Conservation (phyloP, 2,888 invertebrate species). For the Pheosia gnoma region DNA sequence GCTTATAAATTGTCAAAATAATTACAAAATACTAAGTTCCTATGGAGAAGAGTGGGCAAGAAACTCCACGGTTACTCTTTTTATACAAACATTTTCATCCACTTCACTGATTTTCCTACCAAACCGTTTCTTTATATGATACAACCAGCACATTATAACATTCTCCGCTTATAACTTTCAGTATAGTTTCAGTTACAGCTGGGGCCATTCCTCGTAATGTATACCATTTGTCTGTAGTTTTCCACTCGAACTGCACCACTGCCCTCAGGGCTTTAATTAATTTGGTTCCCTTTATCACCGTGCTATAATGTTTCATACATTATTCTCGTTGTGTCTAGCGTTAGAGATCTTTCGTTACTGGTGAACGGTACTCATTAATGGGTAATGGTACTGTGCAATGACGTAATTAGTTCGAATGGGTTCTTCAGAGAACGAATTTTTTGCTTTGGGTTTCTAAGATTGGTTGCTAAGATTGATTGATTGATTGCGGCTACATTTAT, state of each 20-base stretch:
- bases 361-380: constrained; percentile 4
- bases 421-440: not conserved
- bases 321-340: constrained; percentile 16
- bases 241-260: constrained; percentile 39
- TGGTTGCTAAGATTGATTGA: not conserved
- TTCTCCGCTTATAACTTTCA: constrained; percentile 9
- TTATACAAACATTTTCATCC: not conserved
- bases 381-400: constrained; percentile 5
- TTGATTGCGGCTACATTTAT: too few relatives aligned
- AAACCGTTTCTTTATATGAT: not conserved
- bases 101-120: not conserved
- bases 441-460: not conserved
- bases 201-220: constrained; percentile 38
- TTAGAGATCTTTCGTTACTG: not conserved
- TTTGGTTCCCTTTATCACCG: constrained; percentile 39
- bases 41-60: too few relatives aligned
- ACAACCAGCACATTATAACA: not conserved
- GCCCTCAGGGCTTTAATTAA: constrained; percentile 44
- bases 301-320: constrained; percentile 20
- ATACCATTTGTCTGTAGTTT: constrained; percentile 50
- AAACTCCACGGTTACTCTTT: too few relatives aligned
- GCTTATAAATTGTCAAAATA: too few relatives aligned
- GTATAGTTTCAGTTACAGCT: constrained; percentile 14
- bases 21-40: too few relatives aligned
- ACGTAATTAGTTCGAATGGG: constrained; percentile 1